Evolutionary conservation across 2,888 invertebrate genomes (phyloP).

Genomic region (Trissonchulus sp.): DNA sequence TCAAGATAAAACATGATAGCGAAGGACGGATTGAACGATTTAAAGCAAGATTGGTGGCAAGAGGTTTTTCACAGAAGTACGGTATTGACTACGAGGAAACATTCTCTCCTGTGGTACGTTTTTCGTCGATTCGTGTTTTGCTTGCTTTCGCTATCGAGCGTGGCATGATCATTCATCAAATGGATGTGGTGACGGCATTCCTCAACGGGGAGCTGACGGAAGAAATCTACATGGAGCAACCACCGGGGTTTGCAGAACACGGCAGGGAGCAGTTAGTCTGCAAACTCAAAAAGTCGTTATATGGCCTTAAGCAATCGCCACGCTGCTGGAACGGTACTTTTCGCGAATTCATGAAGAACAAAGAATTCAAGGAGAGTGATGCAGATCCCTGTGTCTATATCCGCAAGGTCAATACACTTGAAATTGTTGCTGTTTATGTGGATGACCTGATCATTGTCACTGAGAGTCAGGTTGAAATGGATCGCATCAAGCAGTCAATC

Average conservation of each 20-base stretch:
- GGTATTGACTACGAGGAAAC: too few relatives aligned
- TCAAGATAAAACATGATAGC: too few relatives aligned
- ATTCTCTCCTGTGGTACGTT: constrained; percentile 37
- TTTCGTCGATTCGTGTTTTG: constrained; percentile 35
- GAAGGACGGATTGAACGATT: constrained; percentile 41
- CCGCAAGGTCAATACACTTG: not conserved
- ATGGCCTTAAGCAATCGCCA: constrained; percentile 30
- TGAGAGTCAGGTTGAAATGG: not conserved
- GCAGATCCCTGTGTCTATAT: not conserved
- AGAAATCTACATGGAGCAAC: constrained; percentile 39
- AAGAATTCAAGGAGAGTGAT: constrained; percentile 24
- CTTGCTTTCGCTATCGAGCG: constrained; percentile 33
- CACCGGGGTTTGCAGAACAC: constrained; percentile 35
- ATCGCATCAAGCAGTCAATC: not conserved
- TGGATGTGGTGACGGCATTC: constrained; percentile 41
- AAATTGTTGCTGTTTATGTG: not conserved
- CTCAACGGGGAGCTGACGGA: constrained; percentile 37
- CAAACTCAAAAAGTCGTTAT: constrained; percentile 36
- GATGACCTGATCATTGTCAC: not conserved
- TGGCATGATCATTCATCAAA: constrained; percentile 36
- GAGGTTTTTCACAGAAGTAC: constrained; percentile 37
- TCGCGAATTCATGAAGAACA: constrained; percentile 26
- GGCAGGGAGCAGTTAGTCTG: constrained; percentile 36
- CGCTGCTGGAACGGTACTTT: constrained; percentile 37
- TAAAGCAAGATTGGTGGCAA: constrained; percentile 40